Conservation (phyloP, 2,797 vertebrate genomes). For the Meda fulgida region DNA sequence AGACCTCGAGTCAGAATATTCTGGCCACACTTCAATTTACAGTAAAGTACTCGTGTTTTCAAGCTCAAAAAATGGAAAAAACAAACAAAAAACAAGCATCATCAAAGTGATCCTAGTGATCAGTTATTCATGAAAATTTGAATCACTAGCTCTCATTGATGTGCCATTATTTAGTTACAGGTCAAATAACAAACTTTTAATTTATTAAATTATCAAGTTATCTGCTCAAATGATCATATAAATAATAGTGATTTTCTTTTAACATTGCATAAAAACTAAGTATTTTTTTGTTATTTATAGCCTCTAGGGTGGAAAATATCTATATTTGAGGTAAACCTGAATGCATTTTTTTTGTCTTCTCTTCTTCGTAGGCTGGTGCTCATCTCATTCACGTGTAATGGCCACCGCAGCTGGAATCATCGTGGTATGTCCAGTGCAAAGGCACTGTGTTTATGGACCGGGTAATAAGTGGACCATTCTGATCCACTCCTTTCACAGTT, state of each 20-base stretch:
- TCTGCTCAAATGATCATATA: neutral
- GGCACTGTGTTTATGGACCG: slow-evolving; percentile 85
- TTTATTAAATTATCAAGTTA: neutral
- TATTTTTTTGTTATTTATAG: neutral
- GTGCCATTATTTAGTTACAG: neutral
- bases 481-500: neutral
- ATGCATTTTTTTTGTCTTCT: slow-evolving; percentile 1
- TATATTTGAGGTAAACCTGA: slow-evolving; percentile 4
- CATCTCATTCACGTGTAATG: slow-evolving; percentile 89
- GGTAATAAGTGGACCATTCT: slow-evolving; percentile 75
- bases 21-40: neutral
- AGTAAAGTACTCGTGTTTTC: too few relatives aligned
- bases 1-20: neutral
- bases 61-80: neutral
- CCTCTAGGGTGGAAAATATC: neutral
- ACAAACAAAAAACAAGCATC: neutral
- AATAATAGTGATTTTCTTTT: neutral
- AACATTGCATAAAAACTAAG: neutral
- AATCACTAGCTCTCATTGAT: neutral
- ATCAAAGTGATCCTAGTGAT: neutral
- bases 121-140: neutral
- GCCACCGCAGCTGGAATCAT: slow-evolving; percentile 86
- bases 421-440: slow-evolving; percentile 82
- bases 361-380: slow-evolving; percentile 84
- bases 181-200: neutral